Evolutionary conservation across 1,140 invertebrate species (phyloP), one percentile per base, ranked within the genome.

Genomic region (Drosophila tsacasi): DNA sequence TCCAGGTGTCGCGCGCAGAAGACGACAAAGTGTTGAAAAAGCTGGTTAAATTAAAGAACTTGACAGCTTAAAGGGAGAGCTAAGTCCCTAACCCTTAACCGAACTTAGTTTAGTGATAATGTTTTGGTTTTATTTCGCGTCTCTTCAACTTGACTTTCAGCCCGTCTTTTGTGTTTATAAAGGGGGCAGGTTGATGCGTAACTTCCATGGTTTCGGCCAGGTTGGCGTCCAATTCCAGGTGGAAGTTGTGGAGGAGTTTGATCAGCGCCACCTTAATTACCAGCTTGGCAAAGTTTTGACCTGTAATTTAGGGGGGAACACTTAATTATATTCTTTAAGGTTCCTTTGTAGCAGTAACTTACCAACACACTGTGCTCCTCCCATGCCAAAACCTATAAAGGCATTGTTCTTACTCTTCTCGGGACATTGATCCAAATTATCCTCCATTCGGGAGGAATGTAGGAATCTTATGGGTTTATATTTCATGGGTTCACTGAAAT

Each of bases 381-480:
- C 90, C 32, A 92, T 69, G 27, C 91, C 91, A 37, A 76, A 91
- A 13, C 83, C 79, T 19, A 79, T 72, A 7, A 92, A 83, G 35
- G 66, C 50, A 23, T 69, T 60, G 27, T 39, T 79, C 44, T 59
- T 78, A 0, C 27, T 54, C 19, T 59, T 42, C 35, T 58, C 23
- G 10, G 58, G 35, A 5, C 59, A 47, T 17, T 58, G 37, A 4
- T 47, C 27, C n/a, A 19, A 59, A 21, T 75, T 25, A 55, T 59
- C 35, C 44, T 55, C 50, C 17, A 59, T 19, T 60, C 37, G 25
- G 13, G 42, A 49, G n/a, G 76, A 58, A 21, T 90, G 67, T 21
- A 91, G 55, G 83, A 96, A 96, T 52, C 94, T 83, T 21, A 94
- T 92, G 5, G 95, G 95, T 71, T 94, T 91, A 73, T 93, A 95